A percentile compares a stretch with the other conserved stretches of the same genome.
phyloP scores from a whole-genome alignment of 2,113 vertebrate species.

The Percina caprodes region DNA sequence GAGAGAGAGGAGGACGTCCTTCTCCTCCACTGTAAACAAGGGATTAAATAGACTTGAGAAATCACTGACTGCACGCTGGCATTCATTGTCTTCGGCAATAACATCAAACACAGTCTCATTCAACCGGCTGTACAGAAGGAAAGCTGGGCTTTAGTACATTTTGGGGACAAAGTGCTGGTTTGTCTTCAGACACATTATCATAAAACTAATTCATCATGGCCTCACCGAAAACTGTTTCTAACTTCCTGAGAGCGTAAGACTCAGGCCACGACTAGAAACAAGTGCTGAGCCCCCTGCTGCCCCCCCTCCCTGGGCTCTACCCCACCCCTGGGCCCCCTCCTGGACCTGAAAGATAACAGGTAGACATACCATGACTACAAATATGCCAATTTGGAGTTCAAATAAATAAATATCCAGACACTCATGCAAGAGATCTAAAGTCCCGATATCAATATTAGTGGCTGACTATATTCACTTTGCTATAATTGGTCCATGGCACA shows the following conservation, averaged over 20 bases:
- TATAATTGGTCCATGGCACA: not conserved
- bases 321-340: not conserved
- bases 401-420: slow-evolving; percentile 22
- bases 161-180: slow-evolving; percentile 74
- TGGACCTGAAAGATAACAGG: slow-evolving; percentile 4
- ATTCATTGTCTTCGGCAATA: slow-evolving; percentile 80
- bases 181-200: slow-evolving; percentile 50
- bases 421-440: not conserved
- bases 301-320: not conserved
- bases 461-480: not conserved
- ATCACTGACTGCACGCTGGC: slow-evolving; percentile 52
- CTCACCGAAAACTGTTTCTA: slow-evolving; percentile 44
- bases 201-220: slow-evolving; percentile 28
- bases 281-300: slow-evolving; percentile 24
- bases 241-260: slow-evolving; percentile 73
- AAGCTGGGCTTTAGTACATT: slow-evolving; percentile 42
- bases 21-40: slow-evolving; percentile 70
- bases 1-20: slow-evolving; percentile 16
- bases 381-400: not conserved
- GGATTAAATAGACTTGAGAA: slow-evolving; percentile 52
- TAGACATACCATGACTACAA: not conserved
- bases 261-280: slow-evolving; percentile 37
- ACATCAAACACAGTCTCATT: slow-evolving; percentile 55
- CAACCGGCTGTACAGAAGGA: slow-evolving; percentile 38
- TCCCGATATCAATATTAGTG: not conserved